These are phyloP conservation scores for Osmoderma eremita DNA, from an alignment of 2,888 invertebrate genomes.

Conservation along the genomic window DNA sequence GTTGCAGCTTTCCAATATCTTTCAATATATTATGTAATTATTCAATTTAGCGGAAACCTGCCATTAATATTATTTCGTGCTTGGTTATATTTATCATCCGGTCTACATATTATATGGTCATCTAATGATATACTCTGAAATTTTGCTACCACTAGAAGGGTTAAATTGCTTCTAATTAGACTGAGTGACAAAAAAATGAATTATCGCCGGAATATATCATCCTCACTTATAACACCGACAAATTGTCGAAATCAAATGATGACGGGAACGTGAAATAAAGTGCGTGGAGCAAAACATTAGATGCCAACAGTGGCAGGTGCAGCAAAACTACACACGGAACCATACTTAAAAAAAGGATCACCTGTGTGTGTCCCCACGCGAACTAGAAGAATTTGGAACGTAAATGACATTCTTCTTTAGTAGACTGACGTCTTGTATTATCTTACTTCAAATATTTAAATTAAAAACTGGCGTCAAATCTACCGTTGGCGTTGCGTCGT, in stretches of 20 bases:
- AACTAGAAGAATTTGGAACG: slow-evolving; percentile 40
- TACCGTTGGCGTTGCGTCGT: neutral
- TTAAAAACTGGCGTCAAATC: neutral
- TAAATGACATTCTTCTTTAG: slow-evolving; percentile 53
- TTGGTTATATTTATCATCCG: neutral
- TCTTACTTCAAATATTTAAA: slow-evolving; percentile 43
- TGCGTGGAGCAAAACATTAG: slow-evolving; percentile 52
- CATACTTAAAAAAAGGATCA: slow-evolving; percentile 49
- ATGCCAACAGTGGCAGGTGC: slow-evolving; percentile 50
- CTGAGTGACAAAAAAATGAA: neutral
- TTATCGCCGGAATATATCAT: slow-evolving; percentile 18
- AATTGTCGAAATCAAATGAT: slow-evolving; percentile 33
- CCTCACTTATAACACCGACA: slow-evolving; percentile 31
- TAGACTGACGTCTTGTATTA: slow-evolving; percentile 47
- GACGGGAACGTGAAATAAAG: slow-evolving; percentile 39
- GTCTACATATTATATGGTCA: neutral
- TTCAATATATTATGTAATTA: no score
- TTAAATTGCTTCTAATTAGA: slow-evolving; percentile 21
- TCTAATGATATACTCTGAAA: slow-evolving; percentile 20
- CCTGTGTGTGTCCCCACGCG: slow-evolving; percentile 45
- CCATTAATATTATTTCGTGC: slow-evolving; percentile 9
- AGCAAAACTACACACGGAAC: slow-evolving; percentile 29
- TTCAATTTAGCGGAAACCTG: no score
- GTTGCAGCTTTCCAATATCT: no score
- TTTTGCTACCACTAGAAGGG: slow-evolving; percentile 10